These are phyloP conservation scores for Glomeris marginata DNA, from an alignment of 2,888 invertebrate species.

Conservation along the genomic window DNA sequence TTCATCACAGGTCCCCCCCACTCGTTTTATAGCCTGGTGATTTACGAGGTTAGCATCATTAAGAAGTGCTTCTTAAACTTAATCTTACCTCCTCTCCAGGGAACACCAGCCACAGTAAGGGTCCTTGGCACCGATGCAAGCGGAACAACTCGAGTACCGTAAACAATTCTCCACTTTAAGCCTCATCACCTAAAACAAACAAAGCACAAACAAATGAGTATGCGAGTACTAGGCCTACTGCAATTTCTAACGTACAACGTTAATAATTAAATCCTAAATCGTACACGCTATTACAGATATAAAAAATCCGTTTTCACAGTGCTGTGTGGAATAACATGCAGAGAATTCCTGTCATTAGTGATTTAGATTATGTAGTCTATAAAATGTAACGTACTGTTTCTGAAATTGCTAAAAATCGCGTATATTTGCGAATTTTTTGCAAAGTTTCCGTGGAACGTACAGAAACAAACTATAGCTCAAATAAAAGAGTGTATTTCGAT, in stretches of 20 bases:
- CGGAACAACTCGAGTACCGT: conserved; percentile 69
- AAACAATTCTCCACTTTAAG: conserved; percentile 74
- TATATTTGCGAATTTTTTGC: no score
- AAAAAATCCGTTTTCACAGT: no score
- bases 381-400: no score
- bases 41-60: conserved; percentile 1
- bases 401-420: no score
- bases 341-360: no score
- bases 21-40: conserved; percentile 11
- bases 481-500: no score
- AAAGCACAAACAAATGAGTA: conserved; percentile 18
- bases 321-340: no score
- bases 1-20: conserved; percentile 6
- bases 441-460: no score
- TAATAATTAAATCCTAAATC: no score
- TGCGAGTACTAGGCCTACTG: neutral
- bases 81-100: conserved; percentile 53
- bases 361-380: no score
- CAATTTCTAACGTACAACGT: conserved; percentile 22
- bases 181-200: conserved; percentile 44
- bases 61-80: neutral
- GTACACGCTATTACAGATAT: no score
- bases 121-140: conserved; percentile 76
- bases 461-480: no score
- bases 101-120: conserved; percentile 95